phyloP scores from a whole-genome alignment of 1,140 invertebrate genomes.

The Drosophila trapezifrons region DNA sequence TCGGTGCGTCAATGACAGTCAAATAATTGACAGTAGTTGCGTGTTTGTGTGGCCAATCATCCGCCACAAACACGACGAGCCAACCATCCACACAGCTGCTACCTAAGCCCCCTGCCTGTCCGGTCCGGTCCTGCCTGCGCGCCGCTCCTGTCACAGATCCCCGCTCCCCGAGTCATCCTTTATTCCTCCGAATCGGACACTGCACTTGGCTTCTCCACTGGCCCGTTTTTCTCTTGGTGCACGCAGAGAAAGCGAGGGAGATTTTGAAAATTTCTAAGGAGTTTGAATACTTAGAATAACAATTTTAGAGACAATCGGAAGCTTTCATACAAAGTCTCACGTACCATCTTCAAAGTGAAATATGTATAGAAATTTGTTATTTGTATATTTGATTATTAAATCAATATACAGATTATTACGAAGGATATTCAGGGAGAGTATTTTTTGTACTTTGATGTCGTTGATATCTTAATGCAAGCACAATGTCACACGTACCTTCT shows the following conservation, averaged over 20 bases:
- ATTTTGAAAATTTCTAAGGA: not conserved
- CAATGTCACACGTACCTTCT: too few species aligned
- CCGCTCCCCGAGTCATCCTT: constrained; percentile 14
- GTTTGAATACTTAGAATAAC: too few species aligned
- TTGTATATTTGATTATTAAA: too few species aligned
- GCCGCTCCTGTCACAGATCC: constrained; percentile 17
- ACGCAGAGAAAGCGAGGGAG: not conserved
- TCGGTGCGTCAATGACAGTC: constrained; percentile 79
- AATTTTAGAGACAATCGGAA: too few species aligned
- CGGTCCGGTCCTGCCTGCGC: constrained; percentile 1
- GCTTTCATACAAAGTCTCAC: too few species aligned
- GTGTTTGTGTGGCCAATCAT: constrained; percentile 82
- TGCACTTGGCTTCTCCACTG: constrained; percentile 45
- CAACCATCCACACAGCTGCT: constrained; percentile 58
- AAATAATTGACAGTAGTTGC: constrained; percentile 83
- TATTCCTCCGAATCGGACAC: constrained; percentile 40
- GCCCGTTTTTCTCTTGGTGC: constrained; percentile 27
- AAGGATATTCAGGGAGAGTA: too few species aligned
- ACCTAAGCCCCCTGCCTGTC: constrained; percentile 33
- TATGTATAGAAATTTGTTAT: too few species aligned
- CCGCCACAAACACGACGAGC: constrained; percentile 56
- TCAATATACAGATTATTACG: too few species aligned
- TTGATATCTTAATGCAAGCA: too few species aligned
- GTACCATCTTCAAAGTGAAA: too few species aligned
- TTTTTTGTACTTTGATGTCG: too few species aligned